These are phyloP conservation scores for Linnaemya tessellans DNA, from an alignment of 2,888 invertebrate genomes.

Conservation along the genomic window DNA sequence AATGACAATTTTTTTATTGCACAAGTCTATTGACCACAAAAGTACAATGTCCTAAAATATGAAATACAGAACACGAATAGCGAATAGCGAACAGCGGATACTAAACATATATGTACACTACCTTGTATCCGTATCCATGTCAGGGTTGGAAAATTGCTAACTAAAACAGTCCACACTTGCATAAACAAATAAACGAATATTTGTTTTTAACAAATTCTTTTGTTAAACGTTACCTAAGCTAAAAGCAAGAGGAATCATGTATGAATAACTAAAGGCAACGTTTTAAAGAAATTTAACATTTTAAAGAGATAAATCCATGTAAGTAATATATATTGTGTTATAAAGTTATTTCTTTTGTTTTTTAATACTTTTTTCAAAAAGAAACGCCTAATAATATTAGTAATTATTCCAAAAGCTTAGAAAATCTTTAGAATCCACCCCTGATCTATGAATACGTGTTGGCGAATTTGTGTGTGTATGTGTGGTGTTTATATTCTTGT, in stretches of 20 bases:
- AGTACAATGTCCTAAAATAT: constrained; percentile 68
- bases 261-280: neutral
- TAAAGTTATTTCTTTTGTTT: neutral
- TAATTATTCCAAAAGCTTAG: neutral
- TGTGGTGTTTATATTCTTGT: constrained; percentile 32
- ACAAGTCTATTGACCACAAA: constrained; percentile 65
- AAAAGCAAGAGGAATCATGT: neutral
- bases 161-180: neutral
- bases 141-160: constrained; percentile 28
- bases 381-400: neutral
- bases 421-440: neutral
- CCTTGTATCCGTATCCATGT: constrained; percentile 3
- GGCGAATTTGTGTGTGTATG: neutral
- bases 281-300: neutral
- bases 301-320: neutral
- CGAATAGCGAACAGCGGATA: constrained; percentile 13
- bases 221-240: neutral
- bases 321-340: neutral
- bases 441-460: neutral
- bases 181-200: neutral
- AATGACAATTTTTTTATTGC: constrained; percentile 37
- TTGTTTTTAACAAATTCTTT: neutral
- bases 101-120: neutral
- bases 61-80: constrained; percentile 39
- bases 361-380: neutral